Base-by-base conservation (phyloP, 2,113 vertebrate species). In the Ceratotherium simum region DNA sequence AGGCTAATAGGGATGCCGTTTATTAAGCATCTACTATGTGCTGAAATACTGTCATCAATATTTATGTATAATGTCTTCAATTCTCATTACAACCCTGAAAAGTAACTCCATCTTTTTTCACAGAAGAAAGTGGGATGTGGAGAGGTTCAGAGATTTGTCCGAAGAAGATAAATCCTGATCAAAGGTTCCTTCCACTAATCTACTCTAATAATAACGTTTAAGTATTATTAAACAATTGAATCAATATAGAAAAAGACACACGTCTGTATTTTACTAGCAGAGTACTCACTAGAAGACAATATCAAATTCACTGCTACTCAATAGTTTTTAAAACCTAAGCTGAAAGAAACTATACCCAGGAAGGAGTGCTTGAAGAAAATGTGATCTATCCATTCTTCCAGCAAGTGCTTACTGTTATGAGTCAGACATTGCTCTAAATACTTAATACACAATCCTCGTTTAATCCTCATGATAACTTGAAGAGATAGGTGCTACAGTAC, bases 201-300 rank as follows among this genome's bases (percentile, higher is more conserved):
- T 67, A 91, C n/a, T 75, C 18, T 75, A 70, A 16, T 18, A 67
- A 60, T 33, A 92, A 39, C 12, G 90, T 21, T 48, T 78, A 72
- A 81, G 7, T 67, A 76, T 9, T 76, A 46, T 67, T 75, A 79
- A 88, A 93, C 16, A 95, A 93, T 56, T 76, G 80, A 85, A 84
- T 90, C 36, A 72, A 23, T 17, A 81, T 9, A 42, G 0, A 27
- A 54, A 20, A 70, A 89, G 9, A 64, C 7, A 20, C 11, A 65
- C 14, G 0, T 60, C 21, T 93, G 12, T 76, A 51, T 80, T 84
- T 96, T 72, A 78, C 78, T 79, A 62, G 39, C 39, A 17, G 18
- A 2, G 42, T 3, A 2, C 70, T 80, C 85, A 60, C 14, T 54
- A 54, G 75, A 90, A 83, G 46, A 64, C 23, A 25, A 1, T 48